Evolutionary conservation across 2,797 vertebrate genomes (phyloP), one percentile per base, ranked within the genome.

Genomic region (Catamblyrhynchus diadema): DNA sequence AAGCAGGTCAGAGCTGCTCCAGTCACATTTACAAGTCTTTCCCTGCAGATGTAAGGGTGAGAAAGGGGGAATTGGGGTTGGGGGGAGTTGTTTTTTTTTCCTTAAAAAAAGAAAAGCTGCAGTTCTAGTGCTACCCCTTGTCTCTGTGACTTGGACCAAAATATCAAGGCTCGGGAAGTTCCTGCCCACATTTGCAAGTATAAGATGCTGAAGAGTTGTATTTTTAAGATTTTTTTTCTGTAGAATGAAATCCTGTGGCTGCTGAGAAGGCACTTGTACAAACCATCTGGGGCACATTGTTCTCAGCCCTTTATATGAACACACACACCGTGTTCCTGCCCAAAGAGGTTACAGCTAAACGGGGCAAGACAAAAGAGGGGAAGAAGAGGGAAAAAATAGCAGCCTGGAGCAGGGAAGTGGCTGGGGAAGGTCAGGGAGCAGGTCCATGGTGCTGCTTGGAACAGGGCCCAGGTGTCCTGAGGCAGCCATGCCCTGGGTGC

Each of bases 211-310:
- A 73, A n/a, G 86, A 85, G 32, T 33, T 65, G 75, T 60, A 37
- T 60, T 90, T 88, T 82, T 51, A 39, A 80, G 50, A 16, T 48
- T 19, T 62, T 54, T 91, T 90, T 53, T 79, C 86, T 56, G 64
- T 17, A 6, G 21, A 75, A 91, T 2, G n/a, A 88, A 92, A 45
- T 53, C 53, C 60, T 0, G 2, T 42, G 83, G 79, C 60, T 89
- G 85, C 64, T 0, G 7, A 77, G 81, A 33, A 77, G 69, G 71
- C 51, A 84, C 71, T 53, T 15, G 53, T 18, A 71, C 72, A n/a
- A 35, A 64, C 65, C 94, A 91, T 69, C 88, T 95, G 94, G 93
- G 85, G 57, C 95, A 93, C 50, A 30, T 71, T 96, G 94, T 95
- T 93, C 96, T 21, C 37, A 79, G 77, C 61, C 79, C 87, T 92